phyloP scores from a whole-genome alignment of 2,113 vertebrate species.

The Bothrops jararaca region DNA sequence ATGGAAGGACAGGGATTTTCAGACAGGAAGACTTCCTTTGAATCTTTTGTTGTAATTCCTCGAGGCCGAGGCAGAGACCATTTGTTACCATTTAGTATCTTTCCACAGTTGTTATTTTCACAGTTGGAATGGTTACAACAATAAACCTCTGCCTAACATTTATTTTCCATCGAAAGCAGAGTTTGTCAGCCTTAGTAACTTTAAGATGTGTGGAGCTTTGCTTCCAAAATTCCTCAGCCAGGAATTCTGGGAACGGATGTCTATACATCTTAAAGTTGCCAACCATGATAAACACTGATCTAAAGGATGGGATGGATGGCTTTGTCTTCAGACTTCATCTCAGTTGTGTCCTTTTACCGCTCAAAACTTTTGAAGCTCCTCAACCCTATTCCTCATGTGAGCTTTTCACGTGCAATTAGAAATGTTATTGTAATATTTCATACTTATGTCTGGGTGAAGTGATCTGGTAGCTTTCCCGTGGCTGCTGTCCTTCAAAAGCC shows the following conservation, averaged over 20 bases:
- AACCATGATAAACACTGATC: background rate
- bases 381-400: too few species aligned
- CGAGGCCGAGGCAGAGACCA: background rate
- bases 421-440: background rate
- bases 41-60: background rate
- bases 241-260: background rate
- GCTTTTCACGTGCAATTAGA: background rate
- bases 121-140: background rate
- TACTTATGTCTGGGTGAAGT: background rate
- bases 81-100: background rate
- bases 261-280: background rate
- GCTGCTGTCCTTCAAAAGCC: background rate
- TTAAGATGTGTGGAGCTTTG: background rate
- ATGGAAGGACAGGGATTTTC: background rate
- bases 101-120: background rate
- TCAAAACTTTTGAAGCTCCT: background rate
- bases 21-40: background rate
- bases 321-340: background rate
- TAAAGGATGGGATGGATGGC: background rate
- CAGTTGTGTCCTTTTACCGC: background rate
- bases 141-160: background rate
- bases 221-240: background rate
- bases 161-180: background rate
- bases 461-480: background rate
- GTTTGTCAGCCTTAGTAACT: background rate